These are phyloP conservation scores for Glaucopsyche alexis DNA, from an alignment of 2,888 invertebrate species.

Conservation along the genomic window DNA sequence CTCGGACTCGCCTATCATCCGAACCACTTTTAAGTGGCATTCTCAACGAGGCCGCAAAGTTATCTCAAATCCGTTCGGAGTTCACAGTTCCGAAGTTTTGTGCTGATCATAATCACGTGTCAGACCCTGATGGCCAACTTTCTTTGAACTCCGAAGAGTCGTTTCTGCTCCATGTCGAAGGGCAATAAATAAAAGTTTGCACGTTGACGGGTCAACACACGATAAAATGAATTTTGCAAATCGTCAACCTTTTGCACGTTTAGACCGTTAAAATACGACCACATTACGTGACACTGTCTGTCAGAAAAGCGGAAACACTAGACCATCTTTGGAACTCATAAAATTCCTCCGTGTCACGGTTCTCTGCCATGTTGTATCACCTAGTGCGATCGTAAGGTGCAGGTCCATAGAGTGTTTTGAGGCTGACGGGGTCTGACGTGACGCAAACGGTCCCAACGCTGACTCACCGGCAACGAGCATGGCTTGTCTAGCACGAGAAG, in stretches of 20 bases:
- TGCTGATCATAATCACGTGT: slow-evolving; percentile 63
- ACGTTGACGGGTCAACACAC: slow-evolving; percentile 6
- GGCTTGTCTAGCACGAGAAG: slow-evolving; percentile 94
- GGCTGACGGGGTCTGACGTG: slow-evolving; percentile 54
- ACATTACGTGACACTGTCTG: background rate
- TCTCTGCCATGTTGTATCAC: background rate
- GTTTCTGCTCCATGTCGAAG: slow-evolving; percentile 12
- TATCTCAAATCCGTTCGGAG: slow-evolving; percentile 55
- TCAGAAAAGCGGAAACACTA: background rate
- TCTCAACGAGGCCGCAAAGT: slow-evolving; percentile 54
- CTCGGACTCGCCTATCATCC: slow-evolving; percentile 36
- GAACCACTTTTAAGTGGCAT: slow-evolving; percentile 68
- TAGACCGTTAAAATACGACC: background rate
- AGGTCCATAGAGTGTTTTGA: background rate
- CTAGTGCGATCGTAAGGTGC: background rate
- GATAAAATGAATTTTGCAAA: background rate
- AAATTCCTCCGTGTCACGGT: background rate
- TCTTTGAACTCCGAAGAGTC: slow-evolving; percentile 23
- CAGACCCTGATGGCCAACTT: slow-evolving; percentile 58
- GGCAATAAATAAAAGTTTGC: background rate
- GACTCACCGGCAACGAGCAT: slow-evolving; percentile 91
- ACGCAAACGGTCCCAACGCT: slow-evolving; percentile 53
- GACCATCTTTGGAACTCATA: background rate
- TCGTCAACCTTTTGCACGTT: background rate
- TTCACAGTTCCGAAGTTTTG: slow-evolving; percentile 61